phyloP scores from a whole-genome alignment of 1,140 invertebrate genomes.

The Drosophila quadrilineata region DNA sequence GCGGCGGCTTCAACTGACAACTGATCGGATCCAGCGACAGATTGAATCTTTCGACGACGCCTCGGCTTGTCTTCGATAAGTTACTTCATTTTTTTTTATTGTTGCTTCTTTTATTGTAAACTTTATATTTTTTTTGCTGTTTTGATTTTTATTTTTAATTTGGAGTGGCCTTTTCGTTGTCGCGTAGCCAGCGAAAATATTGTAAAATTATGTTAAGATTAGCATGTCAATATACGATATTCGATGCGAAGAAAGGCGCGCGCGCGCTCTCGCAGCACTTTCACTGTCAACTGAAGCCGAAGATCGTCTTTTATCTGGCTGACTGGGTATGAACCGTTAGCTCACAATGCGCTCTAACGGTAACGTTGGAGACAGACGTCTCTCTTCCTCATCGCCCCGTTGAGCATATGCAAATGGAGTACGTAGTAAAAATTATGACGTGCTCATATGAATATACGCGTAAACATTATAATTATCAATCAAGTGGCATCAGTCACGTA shows the following conservation, averaged over 20 bases:
- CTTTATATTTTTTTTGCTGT: conserved; percentile 6
- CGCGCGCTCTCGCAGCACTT: no score
- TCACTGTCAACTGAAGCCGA: conserved; percentile 34
- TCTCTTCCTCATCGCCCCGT: neutral
- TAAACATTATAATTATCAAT: conserved; percentile 48
- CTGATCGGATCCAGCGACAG: conserved; percentile 13
- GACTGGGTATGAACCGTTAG: conserved; percentile 25
- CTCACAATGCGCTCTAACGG: conserved; percentile 45
- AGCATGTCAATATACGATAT: conserved; percentile 56
- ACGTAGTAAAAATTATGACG: conserved; percentile 48
- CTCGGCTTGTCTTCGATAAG: conserved; percentile 19
- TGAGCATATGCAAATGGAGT: conserved; percentile 30
- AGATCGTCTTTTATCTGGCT: conserved; percentile 4
- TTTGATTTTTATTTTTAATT: conserved; percentile 17
- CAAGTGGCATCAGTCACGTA: conserved; percentile 63
- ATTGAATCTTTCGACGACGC: conserved; percentile 2
- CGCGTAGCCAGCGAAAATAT: conserved; percentile 42
- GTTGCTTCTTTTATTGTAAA: no score
- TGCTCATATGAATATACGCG: conserved; percentile 16
- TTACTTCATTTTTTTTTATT: conserved; percentile 45
- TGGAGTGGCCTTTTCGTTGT: no score
- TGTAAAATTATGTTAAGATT: conserved; percentile 46
- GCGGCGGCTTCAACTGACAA: conserved; percentile 14
- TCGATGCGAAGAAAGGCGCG: conserved; percentile 10
- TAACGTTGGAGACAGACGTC: conserved; percentile 6